These are phyloP conservation scores for Melanostoma mellinum DNA, from an alignment of 2,888 invertebrate species.

Conservation along the genomic window DNA sequence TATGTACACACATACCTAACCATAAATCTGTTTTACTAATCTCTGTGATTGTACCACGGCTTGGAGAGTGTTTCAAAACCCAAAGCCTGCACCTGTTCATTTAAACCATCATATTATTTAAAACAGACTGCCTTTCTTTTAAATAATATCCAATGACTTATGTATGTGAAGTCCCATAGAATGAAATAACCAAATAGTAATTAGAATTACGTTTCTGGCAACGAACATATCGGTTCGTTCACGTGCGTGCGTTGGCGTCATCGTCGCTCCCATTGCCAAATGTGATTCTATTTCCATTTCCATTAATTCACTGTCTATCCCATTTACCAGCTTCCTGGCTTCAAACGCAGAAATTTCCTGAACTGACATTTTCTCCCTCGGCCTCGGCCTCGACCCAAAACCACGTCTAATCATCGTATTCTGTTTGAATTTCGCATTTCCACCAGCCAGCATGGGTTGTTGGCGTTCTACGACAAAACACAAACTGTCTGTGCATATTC, in stretches of 20 bases:
- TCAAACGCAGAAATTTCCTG: constrained; percentile 1
- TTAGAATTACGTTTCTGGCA: constrained; percentile 29
- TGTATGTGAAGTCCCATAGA: constrained; percentile 7
- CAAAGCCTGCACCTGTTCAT: too few relatives aligned
- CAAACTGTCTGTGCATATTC: neutral
- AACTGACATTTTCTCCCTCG: neutral
- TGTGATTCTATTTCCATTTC: constrained; percentile 68
- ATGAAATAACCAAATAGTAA: constrained; percentile 47
- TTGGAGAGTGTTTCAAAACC: too few relatives aligned
- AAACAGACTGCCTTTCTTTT: constrained; percentile 19
- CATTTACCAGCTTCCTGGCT: constrained; percentile 55
- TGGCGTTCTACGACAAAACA: neutral
- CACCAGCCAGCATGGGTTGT: neutral
- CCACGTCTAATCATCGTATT: constrained; percentile 52
- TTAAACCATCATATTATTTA: neutral
- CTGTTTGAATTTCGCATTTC: constrained; percentile 34
- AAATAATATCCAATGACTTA: constrained; percentile 32
- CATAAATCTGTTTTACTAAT: too few relatives aligned
- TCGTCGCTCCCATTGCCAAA: constrained; percentile 12
- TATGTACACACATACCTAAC: too few relatives aligned
- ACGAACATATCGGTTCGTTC: constrained; percentile 2
- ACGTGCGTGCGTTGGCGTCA: neutral
- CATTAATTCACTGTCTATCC: constrained; percentile 62
- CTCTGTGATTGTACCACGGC: too few relatives aligned
- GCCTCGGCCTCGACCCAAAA: neutral